phyloP scores from a whole-genome alignment of 2,113 vertebrate genomes.

The Micromys minutus region DNA sequence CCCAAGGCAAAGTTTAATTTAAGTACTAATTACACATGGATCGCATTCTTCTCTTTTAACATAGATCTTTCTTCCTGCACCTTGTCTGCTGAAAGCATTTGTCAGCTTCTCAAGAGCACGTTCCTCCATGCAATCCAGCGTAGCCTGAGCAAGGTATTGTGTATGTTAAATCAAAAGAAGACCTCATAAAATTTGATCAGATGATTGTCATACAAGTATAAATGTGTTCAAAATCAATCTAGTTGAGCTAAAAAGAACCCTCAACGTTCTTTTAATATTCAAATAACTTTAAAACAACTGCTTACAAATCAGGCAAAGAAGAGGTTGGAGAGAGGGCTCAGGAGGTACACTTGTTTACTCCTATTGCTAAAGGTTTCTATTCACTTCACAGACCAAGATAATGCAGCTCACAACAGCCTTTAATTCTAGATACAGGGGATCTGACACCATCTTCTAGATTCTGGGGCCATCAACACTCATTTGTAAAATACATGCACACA shows the following conservation, averaged over 20 bases:
- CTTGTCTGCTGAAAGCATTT: not conserved
- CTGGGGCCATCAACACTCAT: not conserved
- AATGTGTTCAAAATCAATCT: constrained; percentile 58
- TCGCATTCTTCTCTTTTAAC: not conserved
- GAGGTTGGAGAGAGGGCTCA: too few relatives aligned
- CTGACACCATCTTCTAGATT: not conserved
- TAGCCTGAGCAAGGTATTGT: not conserved
- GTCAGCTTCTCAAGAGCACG: not conserved
- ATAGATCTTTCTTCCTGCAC: not conserved
- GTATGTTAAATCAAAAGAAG: constrained; percentile 36
- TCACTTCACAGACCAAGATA: not conserved
- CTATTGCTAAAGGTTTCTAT: not conserved
- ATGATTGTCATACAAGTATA: not conserved
- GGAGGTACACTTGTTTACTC: not conserved
- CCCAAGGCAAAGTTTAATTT: not conserved
- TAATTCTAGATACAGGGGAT: not conserved
- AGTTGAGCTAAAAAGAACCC: constrained; percentile 42
- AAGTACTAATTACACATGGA: constrained; percentile 34
- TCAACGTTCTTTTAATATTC: constrained; percentile 61
- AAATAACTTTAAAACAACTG: constrained; percentile 29
- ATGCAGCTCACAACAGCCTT: not conserved
- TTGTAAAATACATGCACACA: not conserved
- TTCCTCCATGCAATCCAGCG: not conserved
- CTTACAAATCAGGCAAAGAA: not conserved
- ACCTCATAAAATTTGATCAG: not conserved